Conservation (phyloP, 1,140 invertebrate genomes). For the Vollenhovia emeryi region DNA sequence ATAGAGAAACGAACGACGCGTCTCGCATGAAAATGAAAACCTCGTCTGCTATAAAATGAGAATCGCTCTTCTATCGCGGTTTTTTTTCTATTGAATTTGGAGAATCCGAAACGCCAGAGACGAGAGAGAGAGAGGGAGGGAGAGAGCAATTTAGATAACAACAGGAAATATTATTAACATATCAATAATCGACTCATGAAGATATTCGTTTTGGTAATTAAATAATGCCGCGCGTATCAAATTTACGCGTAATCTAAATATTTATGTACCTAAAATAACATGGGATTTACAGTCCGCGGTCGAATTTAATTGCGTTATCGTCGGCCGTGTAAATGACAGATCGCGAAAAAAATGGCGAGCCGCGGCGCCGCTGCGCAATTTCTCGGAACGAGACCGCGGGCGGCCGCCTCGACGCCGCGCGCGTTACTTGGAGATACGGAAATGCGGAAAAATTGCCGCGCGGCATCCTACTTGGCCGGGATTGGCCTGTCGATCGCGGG, state of each 20-base stretch:
- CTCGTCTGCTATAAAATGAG: not conserved
- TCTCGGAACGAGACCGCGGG: too few species aligned
- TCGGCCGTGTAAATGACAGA: not conserved
- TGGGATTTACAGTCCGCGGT: not conserved
- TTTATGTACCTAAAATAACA: not conserved
- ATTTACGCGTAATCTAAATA: constrained; percentile 9
- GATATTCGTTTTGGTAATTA: constrained; percentile 13
- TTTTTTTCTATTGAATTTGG: not conserved
- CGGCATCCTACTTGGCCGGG: constrained; percentile 9
- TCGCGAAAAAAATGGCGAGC: constrained; percentile 26
- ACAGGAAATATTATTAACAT: not conserved
- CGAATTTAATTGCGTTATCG: constrained; percentile 1
- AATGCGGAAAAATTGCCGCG: constrained; percentile 18
- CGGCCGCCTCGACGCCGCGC: too few species aligned
- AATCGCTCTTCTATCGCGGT: not conserved
- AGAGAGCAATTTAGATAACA: not conserved
- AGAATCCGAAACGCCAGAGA: not conserved
- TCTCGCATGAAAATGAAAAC: not conserved
- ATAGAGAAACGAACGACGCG: not conserved
- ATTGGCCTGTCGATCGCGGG: constrained; percentile 23
- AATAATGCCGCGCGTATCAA: not conserved
- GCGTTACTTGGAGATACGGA: not conserved
- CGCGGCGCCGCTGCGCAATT: too few species aligned
- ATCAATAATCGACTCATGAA: not conserved
- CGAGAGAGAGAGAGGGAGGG: not conserved